Base-by-base conservation (phyloP, 2,113 vertebrate species). In the Laterallus jamaicensis region DNA sequence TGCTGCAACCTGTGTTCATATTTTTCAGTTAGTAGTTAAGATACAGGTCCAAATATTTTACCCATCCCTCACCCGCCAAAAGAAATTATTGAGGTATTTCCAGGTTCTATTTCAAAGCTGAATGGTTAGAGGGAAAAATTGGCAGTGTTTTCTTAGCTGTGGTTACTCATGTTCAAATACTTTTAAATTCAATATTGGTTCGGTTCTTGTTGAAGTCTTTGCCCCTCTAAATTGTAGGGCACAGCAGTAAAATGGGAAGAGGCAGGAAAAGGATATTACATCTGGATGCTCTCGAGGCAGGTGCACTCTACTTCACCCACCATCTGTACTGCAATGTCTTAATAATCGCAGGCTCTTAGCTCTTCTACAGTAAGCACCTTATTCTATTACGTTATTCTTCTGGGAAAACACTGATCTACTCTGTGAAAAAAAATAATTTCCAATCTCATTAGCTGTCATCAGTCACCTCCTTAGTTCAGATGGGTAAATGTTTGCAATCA, bases 31-130 rank as follows among this genome's bases (percentile, higher is more conserved):
- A 5, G 12, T 37, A 29, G 12, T 42, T 78, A 56, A 82, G 75
- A 75, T 19, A 39, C 6, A 50, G 15, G 18, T 77, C 9, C 29
- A 68, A 86, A 32, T 86, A 54, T 39, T 90, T 77, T 50, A 73
- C 4, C 3, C 6, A 31, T 28, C 10, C 7, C 5, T 16, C 10
- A 3, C 4, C 7, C 11, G 3, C 5, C 3, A 17, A 13, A 28
- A 60, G 5, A n/a, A 81, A 10, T 42, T 4, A 35, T 4, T 10
- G 6, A 20, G 4, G 1, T 10, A 35, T 68, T 87, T 77, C 31
- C 25, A 67, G 22, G 5, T 74, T 52, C 50, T 63, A 54, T 74
- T 83, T 92, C 22, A 75, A 70, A 86, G 35, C 6, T 59, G 66
- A 79, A 82, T 26, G 49, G 11, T 11, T 63, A 13, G 49, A 56